Base-by-base conservation (phyloP, 2,797 vertebrate species). In the Ciconia nigra region DNA sequence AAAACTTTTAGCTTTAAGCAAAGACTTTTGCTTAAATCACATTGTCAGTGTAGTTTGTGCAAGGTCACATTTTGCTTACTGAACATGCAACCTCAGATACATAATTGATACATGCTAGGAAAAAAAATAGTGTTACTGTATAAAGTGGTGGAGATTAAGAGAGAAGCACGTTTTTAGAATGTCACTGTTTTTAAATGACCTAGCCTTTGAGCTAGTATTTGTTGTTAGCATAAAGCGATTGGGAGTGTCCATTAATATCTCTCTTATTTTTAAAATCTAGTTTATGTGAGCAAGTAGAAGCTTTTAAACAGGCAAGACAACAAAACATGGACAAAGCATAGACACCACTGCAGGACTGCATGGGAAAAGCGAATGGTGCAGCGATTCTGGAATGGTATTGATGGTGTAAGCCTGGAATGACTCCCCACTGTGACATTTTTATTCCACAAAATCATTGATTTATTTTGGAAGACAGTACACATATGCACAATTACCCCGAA, bases 401-500 rank as follows among this genome's bases (percentile, higher is more conserved):
- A 78, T 70, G 80, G 90, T 89, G 24, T 76, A 82, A 93, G 86
- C 46, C 73, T 77, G 73, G 80, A 93, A 94, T 77, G 71, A 71
- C 66, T 93, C 72, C 72, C 70, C 49, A 14, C 55, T 70, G 89
- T 37, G 47, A 94, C 72, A 89, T 91, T 94, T 93, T 95, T 94
- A 89, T 86, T 88, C 69, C 61, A 83, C 70, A 95, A 96, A 95
- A 96, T 92, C 78, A 87, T 13, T 59, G 90, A 84, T 96, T 94
- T 97, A 80, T 92, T 94, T 96, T 93, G 90, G 91, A 97, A 93
- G 85, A 93, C 70, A 89, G 88, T 42, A 79, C 59, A 66, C 52
- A 46, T 58, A 90, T 9, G 44, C 70, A 73, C 66, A 87, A 79
- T 90, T 93, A 90, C 58, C 51, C 70, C 55, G 46, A 90, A 91